Evolutionary conservation across 35 echinoderm and acorn worm genomes (phyloP), one percentile per base, ranked within the genome.

Genomic region (Chiridota heheva): DNA sequence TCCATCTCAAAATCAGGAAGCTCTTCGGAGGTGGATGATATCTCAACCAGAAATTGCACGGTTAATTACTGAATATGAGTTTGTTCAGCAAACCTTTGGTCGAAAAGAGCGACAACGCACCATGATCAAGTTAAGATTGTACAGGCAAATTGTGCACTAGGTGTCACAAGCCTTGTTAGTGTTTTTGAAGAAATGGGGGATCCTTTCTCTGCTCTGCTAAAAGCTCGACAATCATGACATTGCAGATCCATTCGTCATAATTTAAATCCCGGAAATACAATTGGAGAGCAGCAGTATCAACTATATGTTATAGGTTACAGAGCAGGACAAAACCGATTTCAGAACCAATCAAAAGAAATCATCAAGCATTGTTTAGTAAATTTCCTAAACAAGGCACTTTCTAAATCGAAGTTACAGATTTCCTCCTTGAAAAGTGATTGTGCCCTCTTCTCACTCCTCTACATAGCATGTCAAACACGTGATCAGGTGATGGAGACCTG

Each of bases 31-130:
- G 4, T 87, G 84, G 82, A 84, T 84, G 68, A 30, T 84, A 2
- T 76, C 40, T 84, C 73, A 74, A 16, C 59, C 84, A 20, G 75
- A 87, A 55, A 69, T 87, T 12, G 84, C 84, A 7, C 4, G 84
- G 13, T 5, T 87, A 2, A 63, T 87, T 38, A 18, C 39, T 10
- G 82, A 84, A 29, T 84, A 76, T 59, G 40, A 84, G 3, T 16
- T 17, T n/a, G n/a, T 38, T 18, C 44, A 3, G 3, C 4, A 7
- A 3, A 12, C 3, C 42, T n/a, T n/a, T n/a, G n/a, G n/a, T n/a
- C n/a, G n/a, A n/a, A n/a, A 69, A 32, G 30, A 7, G 36, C 65
- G 6, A 69, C 33, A 69, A 29, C 33, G 33, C 65, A 69, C 36
- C 30, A 69, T 18, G 30, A 69, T 7, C 7, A 4, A 5, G 3